A percentile compares a stretch with the other conserved stretches of the same genome.
Conservation (phyloP, 2,113 vertebrate species). For the Puffinus mauretanicus region DNA sequence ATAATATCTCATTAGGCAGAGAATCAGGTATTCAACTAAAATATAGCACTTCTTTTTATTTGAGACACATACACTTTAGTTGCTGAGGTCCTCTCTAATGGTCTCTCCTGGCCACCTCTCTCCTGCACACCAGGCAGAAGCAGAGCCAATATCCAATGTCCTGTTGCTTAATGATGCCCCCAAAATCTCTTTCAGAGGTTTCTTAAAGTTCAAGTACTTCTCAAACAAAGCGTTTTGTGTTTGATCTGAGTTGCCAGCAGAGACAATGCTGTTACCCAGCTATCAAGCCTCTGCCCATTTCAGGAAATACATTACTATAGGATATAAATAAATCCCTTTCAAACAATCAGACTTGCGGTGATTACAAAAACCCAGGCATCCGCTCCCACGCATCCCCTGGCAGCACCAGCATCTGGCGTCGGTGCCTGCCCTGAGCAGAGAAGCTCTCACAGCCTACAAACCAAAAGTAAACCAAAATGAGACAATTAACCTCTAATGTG, state of each 20-base stretch:
- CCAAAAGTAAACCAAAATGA: neutral
- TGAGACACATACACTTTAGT: neutral
- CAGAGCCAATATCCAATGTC: neutral
- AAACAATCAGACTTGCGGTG: neutral
- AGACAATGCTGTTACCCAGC: neutral
- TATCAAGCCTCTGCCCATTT: neutral
- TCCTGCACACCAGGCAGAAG: neutral
- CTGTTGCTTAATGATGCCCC: neutral
- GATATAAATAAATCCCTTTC: conserved; percentile 42
- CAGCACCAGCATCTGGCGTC: neutral
- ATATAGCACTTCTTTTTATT: neutral
- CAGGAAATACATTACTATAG: neutral
- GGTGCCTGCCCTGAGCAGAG: neutral
- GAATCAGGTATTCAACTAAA: neutral
- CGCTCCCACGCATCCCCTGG: neutral
- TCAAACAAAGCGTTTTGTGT: neutral
- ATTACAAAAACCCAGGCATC: neutral
- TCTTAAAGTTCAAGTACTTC: neutral
- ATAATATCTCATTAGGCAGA: neutral
- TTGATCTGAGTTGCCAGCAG: neutral
- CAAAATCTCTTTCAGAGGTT: neutral
- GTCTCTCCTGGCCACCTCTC: neutral
- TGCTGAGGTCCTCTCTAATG: neutral
- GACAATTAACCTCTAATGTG: neutral
- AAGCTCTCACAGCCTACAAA: neutral